Conservation (phyloP, 2,797 vertebrate species). For the Acanthornis magna region DNA sequence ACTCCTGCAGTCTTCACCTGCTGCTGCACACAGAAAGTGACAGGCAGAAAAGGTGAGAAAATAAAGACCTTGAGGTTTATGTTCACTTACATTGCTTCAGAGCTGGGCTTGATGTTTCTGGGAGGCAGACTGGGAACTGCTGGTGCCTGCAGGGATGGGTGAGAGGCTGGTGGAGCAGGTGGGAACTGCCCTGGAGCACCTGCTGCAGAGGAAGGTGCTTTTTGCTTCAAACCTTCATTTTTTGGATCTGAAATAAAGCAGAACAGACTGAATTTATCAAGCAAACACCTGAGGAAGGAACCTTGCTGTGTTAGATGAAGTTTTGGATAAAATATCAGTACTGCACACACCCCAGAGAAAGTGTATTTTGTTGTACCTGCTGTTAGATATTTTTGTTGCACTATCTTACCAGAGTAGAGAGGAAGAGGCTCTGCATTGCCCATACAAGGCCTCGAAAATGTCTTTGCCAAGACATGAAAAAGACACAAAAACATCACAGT, state of each 20-base stretch:
- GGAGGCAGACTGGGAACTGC: constrained; percentile 72
- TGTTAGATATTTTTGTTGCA: neutral
- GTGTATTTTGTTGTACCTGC: neutral
- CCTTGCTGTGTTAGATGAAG: neutral
- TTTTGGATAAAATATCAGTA: neutral
- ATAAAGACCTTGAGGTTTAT: neutral
- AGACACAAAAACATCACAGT: neutral
- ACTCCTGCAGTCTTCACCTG: neutral
- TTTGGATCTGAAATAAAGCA: constrained; percentile 39
- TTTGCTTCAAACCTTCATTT: constrained; percentile 9
- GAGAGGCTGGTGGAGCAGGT: constrained; percentile 19
- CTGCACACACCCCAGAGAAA: neutral
- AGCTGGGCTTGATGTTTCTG: constrained; percentile 67
- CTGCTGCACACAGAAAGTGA: neutral
- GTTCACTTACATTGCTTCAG: constrained; percentile 66
- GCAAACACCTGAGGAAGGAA: neutral
- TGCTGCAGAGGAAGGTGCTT: neutral
- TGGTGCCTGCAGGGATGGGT: neutral
- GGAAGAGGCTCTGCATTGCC: neutral
- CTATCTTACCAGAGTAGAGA: neutral
- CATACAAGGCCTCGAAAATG: neutral
- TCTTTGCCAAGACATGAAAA: neutral
- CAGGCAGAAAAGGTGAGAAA: neutral
- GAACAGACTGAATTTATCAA: neutral
- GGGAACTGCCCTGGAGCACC: neutral